A percentile compares a stretch with the other conserved stretches of the same genome.
Evolutionary conservation across 2,797 vertebrate genomes (phyloP).

Genomic region (Crypturellus tataupa): DNA sequence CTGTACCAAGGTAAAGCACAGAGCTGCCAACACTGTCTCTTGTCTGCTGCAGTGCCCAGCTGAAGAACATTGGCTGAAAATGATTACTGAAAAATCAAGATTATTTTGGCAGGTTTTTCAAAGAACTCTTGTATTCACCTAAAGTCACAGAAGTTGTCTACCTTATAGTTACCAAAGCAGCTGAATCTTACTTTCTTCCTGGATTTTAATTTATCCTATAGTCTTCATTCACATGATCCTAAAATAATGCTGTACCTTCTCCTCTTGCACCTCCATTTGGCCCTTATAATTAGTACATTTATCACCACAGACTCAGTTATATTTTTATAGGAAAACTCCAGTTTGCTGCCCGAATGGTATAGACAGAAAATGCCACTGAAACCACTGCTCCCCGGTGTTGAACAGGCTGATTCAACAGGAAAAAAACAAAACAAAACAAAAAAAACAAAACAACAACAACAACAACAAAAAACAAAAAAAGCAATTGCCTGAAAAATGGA

Average conservation of each 20-base stretch:
- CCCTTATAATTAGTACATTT: background rate
- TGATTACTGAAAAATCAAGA: background rate
- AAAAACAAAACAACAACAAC: background rate
- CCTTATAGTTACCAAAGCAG: background rate
- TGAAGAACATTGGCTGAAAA: background rate
- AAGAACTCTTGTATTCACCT: background rate
- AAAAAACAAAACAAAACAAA: background rate
- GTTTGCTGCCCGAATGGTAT: accelerated
- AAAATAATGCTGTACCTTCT: background rate
- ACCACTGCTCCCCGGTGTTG: background rate
- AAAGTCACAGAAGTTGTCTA: background rate
- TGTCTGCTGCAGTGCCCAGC: background rate
- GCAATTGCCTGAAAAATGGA: no score
- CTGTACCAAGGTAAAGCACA: background rate
- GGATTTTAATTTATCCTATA: background rate
- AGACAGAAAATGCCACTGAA: background rate
- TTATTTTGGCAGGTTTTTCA: background rate
- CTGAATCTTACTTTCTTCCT: background rate
- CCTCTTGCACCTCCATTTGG: background rate
- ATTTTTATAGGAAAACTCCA: background rate
- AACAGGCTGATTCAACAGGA: background rate
- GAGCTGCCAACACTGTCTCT: background rate
- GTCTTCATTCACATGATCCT: background rate
- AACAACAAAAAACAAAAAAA: background rate
- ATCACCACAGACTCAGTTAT: background rate